These are phyloP conservation scores for Arctia plantaginis DNA, from an alignment of 2,888 invertebrate species.

Conservation along the genomic window DNA sequence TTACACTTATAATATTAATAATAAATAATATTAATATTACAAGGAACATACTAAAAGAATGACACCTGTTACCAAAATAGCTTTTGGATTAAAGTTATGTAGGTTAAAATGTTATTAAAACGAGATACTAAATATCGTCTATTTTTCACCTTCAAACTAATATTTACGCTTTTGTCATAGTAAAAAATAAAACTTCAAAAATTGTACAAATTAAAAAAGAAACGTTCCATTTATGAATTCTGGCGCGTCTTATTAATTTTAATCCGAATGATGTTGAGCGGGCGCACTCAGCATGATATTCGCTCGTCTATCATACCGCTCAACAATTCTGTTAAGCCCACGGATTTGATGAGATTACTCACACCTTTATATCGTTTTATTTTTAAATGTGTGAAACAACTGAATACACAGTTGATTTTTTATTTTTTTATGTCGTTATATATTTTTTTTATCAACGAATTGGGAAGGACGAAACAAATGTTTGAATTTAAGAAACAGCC, in stretches of 20 bases:
- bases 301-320: conserved; percentile 10
- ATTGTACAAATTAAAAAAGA: conserved; percentile 8
- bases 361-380: conserved; percentile 15
- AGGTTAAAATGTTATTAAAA: too few species aligned
- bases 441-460: too few species aligned
- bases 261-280: conserved; percentile 9
- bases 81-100: too few species aligned
- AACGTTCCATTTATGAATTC: conserved; percentile 16
- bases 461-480: too few species aligned
- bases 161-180: background rate
- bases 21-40: too few species aligned
- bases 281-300: conserved; percentile 6
- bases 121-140: too few species aligned
- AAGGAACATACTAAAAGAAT: too few species aligned
- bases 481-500: too few species aligned
- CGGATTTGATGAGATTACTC: conserved; percentile 33
- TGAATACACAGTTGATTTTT: background rate
- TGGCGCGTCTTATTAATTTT: conserved; percentile 6
- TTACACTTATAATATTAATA: too few species aligned
- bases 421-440: background rate
- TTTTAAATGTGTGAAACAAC: conserved; percentile 1
- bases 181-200: background rate
- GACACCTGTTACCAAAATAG: too few species aligned
- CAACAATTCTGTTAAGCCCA: conserved; percentile 11
- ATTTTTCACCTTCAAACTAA: background rate